These are phyloP conservation scores for Paradoxurus hermaphroditus DNA, from an alignment of 2,113 vertebrate genomes.

Conservation along the genomic window DNA sequence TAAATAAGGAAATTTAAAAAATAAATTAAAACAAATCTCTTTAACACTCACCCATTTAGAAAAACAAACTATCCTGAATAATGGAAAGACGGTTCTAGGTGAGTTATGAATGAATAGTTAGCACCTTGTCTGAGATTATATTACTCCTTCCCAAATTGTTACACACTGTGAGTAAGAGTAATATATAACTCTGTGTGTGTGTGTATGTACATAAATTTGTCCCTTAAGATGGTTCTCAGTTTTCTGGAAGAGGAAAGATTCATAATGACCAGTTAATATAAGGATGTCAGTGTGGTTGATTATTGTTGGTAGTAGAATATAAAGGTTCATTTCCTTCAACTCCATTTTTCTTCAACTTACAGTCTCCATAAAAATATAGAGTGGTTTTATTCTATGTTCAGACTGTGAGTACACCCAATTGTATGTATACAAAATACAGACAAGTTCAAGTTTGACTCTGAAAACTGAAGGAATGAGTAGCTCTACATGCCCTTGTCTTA, in stretches of 20 bases:
- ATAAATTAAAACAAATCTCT: neutral
- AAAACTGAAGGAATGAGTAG: neutral
- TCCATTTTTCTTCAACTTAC: neutral
- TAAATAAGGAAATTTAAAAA: neutral
- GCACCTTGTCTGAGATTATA: neutral
- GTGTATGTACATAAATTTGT: neutral
- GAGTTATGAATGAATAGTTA: neutral
- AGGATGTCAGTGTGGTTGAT: neutral
- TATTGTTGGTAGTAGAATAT: neutral
- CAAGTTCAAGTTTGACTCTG: neutral
- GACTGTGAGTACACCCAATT: neutral
- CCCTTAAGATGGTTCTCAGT: neutral
- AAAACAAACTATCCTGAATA: neutral
- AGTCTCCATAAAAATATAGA: neutral
- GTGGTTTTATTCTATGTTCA: neutral
- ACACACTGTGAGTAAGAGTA: neutral
- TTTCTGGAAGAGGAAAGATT: neutral
- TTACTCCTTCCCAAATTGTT: neutral
- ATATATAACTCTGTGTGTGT: neutral
- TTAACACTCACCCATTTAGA: neutral
- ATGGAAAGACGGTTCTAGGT: neutral
- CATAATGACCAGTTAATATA: neutral
- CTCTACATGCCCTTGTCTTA: neutral
- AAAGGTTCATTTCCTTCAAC: neutral
- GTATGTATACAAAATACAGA: neutral